These are phyloP conservation scores for Electrophaes corylata DNA, from an alignment of 2,888 invertebrate species.

Conservation along the genomic window DNA sequence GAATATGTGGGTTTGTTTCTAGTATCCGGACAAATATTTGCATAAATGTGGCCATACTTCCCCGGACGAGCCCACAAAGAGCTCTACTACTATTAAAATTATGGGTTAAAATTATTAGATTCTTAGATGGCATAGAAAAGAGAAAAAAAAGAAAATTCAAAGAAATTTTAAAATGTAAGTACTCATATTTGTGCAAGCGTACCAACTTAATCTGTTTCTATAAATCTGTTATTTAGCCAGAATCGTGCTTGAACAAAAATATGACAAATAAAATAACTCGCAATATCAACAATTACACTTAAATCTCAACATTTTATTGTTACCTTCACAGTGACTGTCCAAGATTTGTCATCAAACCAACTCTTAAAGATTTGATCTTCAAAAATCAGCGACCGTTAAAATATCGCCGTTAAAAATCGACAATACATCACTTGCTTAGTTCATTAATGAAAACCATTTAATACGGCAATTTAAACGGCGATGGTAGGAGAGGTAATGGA, in stretches of 20 bases:
- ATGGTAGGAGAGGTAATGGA: no score
- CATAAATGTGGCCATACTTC: no score
- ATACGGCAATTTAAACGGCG: no score
- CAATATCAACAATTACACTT: conserved; percentile 1
- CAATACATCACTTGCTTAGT: not conserved
- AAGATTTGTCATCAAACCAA: conserved; percentile 25
- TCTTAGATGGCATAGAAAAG: no score
- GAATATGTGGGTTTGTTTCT: no score
- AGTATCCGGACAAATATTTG: not conserved
- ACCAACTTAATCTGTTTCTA: not conserved
- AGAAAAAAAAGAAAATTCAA: no score
- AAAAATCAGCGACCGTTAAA: not conserved
- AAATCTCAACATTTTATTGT: conserved; percentile 18
- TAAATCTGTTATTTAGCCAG: not conserved
- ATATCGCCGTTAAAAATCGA: not conserved
- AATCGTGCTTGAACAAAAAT: not conserved
- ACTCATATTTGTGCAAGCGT: not conserved
- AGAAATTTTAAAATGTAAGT: no score
- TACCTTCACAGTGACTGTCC: conserved; percentile 8
- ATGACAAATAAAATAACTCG: not conserved
- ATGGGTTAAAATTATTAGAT: no score
- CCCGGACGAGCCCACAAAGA: no score
- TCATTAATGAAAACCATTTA: no score
- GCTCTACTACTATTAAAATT: no score
- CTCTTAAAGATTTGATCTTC: not conserved